Base-by-base conservation (phyloP, 35 echinoderm and acorn worm genomes). In the Ophiothrix spiculata region DNA sequence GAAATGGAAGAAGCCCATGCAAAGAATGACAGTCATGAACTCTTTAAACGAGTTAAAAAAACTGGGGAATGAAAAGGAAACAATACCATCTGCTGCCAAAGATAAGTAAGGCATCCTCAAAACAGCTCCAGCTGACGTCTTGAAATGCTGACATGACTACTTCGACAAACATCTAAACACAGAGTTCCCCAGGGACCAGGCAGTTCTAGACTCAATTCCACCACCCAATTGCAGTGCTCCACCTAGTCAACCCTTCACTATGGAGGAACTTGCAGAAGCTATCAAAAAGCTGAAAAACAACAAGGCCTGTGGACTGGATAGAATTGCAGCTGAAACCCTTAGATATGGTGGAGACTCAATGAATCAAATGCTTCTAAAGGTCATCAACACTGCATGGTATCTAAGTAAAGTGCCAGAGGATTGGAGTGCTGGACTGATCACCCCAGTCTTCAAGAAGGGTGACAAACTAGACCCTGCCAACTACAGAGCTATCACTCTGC, bases 371-470 rank as follows among this genome's bases (percentile, higher is more conserved):
- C 4, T 88, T 23, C 34, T 78, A 17, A 78, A 87, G 23, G 46
- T 79, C 35, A 64, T 88, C 3, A 88, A 82, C 36, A 74, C 32
- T 23, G 78, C 40, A 15, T 88, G 79, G 77, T 19, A 46, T 36
- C 38, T 73, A 77, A 15, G 87, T 14, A 73, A 88, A 74, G 40
- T 79, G 4, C 87, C 79, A 10, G 28, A 89, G 74, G 87, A 88
- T 54, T 88, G 79, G 87, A 82, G 87, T 64, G 80, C 28, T 32
- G 16, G n/a, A n/a, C n/a, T n/a, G n/a, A n/a, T n/a, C n/a, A n/a
- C n/a, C n/a, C n/a, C n/a, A n/a, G n/a, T n/a, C n/a, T n/a, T n/a
- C 32, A 88, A 88, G 39, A 81, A 88, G 81, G 86, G 86, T 54
- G 77, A 88, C 33, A 88, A 81, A 35, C 37, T 88, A 12, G 77